A percentile compares a stretch with the other conserved stretches of the same genome.
These are phyloP conservation scores for Zophobas atratus DNA, from an alignment of 1,140 invertebrate genomes.

Conservation along the genomic window DNA sequence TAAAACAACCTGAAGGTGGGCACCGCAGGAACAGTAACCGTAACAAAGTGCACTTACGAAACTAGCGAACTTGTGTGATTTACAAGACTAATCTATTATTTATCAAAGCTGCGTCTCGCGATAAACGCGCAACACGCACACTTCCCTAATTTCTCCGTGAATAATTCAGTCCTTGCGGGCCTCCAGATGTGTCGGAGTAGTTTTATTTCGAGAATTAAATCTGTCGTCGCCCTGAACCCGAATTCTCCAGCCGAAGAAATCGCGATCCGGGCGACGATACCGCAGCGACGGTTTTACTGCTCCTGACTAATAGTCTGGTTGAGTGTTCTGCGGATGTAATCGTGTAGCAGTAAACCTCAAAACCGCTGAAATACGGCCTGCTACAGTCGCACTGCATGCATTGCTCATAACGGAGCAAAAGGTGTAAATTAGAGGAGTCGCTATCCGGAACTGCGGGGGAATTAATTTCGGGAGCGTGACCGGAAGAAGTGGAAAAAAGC, in stretches of 20 bases:
- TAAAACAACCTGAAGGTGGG: constrained; percentile 33
- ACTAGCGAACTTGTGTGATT: constrained; percentile 43
- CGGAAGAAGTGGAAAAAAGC: no score
- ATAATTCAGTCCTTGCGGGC: constrained; percentile 36
- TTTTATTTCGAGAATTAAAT: constrained; percentile 21
- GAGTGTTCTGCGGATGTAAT: constrained; percentile 24
- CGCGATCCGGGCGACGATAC: neutral
- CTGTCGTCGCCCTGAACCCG: neutral
- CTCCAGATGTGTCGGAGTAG: neutral
- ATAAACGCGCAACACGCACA: constrained; percentile 50
- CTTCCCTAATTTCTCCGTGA: constrained; percentile 39
- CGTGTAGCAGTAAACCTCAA: constrained; percentile 25
- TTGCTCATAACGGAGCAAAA: constrained; percentile 9
- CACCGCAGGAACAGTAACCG: constrained; percentile 36
- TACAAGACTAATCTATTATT: constrained; percentile 54
- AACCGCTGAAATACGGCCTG: constrained; percentile 33
- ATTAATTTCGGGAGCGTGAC: no score
- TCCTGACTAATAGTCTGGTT: constrained; percentile 24
- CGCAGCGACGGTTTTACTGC: neutral
- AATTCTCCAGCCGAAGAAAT: constrained; percentile 9
- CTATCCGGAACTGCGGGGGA: neutral
- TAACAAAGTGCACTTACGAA: constrained; percentile 50
- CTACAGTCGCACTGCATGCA: constrained; percentile 6
- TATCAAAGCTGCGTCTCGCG: constrained; percentile 51
- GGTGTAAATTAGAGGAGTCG: constrained; percentile 19